Conservation (phyloP, 2,888 invertebrate genomes). For the Hymenopus coronatus region DNA sequence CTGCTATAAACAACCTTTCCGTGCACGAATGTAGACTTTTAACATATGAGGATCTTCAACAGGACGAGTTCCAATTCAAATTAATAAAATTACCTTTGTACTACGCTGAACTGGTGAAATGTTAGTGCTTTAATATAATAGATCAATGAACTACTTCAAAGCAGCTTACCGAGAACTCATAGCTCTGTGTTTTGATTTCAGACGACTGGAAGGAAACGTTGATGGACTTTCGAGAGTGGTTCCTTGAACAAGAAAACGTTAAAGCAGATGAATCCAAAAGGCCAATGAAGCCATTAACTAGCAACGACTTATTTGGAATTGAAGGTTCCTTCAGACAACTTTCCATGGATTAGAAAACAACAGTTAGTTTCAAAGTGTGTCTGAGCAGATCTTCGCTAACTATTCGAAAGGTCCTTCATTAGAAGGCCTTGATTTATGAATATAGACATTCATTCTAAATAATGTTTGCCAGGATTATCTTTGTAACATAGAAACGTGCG, state of each 20-base stretch:
- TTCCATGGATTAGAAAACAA: slow-evolving; percentile 39
- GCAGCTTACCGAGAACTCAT: no score
- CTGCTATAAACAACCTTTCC: no score
- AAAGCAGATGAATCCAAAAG: slow-evolving; percentile 42
- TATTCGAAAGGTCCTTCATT: slow-evolving; percentile 42
- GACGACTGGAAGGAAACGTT: slow-evolving; percentile 39
- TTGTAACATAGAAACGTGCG: no score
- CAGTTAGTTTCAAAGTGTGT: background rate
- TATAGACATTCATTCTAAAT: no score
- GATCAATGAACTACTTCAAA: no score
- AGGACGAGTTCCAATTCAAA: no score
- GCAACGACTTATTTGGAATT: slow-evolving; percentile 40
- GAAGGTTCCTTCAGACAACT: slow-evolving; percentile 44
- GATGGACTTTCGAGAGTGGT: slow-evolving; percentile 39
- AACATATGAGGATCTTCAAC: no score
- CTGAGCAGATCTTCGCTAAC: slow-evolving; percentile 38
- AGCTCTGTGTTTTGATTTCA: background rate
- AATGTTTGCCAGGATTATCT: no score
- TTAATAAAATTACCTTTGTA: no score
- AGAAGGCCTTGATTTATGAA: slow-evolving; percentile 41
- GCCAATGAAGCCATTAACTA: slow-evolving; percentile 39
- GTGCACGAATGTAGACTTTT: no score
- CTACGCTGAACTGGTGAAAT: no score
- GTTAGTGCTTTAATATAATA: no score
- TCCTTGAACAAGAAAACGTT: slow-evolving; percentile 38